Evolutionary conservation across 2,797 vertebrate species (phyloP).

Genomic region (Synaphobranchus kaupii): DNA sequence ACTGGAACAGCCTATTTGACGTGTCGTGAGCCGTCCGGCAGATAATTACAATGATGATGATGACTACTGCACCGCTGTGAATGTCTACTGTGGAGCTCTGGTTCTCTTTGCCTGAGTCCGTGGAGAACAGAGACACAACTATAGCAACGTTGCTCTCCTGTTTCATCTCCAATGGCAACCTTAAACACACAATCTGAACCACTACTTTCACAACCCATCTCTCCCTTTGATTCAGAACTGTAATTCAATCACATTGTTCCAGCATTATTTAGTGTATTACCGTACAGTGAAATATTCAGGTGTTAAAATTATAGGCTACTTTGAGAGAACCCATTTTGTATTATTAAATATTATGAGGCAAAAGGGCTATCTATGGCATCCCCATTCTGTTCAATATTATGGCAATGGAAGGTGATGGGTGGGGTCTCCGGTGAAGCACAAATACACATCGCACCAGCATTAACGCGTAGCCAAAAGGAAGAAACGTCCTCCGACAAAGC

Average conservation of each 20-base stretch:
- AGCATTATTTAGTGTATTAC: background rate
- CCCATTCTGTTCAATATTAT: too few species aligned
- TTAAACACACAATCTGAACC: background rate
- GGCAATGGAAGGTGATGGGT: too few species aligned
- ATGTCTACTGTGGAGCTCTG: background rate
- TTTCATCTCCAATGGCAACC: constrained; percentile 4
- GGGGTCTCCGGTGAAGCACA: too few species aligned
- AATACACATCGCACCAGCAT: too few species aligned
- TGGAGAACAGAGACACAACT: background rate
- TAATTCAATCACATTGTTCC: background rate
- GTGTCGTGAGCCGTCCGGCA: too few species aligned
- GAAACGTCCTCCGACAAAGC: too few species aligned
- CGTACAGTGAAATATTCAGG: background rate
- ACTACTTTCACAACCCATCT: background rate
- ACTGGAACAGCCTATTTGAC: too few species aligned
- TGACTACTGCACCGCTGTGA: background rate
- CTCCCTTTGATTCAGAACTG: background rate
- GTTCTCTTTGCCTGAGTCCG: background rate
- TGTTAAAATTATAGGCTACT: background rate
- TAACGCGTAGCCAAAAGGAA: too few species aligned
- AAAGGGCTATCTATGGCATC: background rate
- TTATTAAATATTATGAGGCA: background rate
- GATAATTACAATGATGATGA: background rate
- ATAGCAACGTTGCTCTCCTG: background rate
- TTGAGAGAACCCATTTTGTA: constrained; percentile 34